Base-by-base conservation (phyloP, 2,888 invertebrate species). In the Cryptocephalus primarius region DNA sequence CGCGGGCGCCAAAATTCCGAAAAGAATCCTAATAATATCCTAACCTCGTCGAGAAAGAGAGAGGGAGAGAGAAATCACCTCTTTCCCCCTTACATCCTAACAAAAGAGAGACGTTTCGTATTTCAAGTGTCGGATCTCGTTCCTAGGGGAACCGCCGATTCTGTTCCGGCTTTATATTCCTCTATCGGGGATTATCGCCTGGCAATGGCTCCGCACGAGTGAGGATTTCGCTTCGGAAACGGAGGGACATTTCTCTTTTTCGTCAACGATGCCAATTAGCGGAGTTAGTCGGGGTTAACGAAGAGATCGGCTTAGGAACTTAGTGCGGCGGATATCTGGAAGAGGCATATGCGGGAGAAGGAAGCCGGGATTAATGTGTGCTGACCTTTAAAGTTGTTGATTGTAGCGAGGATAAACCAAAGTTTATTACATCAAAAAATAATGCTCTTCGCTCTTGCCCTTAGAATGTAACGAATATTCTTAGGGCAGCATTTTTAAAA, bases 131-230 rank as follows among this genome's bases (percentile, higher is more conserved):
- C 39, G 44, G 47, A 47, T 47, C 44, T 34, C 36, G 40, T 44
- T 47, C 47, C 32, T n/a, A 43, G 8, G 36, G 47, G 47, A 44
- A 32, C 50, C 56, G 55, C n/a, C 11, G 36, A 12, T 11, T 36
- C 31, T 36, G 36, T 46, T 13, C 46, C 48, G 47, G 51, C 57
- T 62, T 61, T 62, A 58, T 60, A 50, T 53, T 53, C 50, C 58
- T 48, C 59, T 51, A 58, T 43, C 48, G 57, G 52, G 54, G 57
- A 59, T 60, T 58, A 58, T 55, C 53, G 52, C 50, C 52, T 49
- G 50, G 56, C 51, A 52, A 51, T 52, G 50, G 13, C 49, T 47
- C 47, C 50, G 59, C 62, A 64, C 62, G 62, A 60, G 62, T 57
- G 57, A 52, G 44, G 52, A 55, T 52, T 56, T 57, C 46, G 42